These are phyloP conservation scores for Norana najaformis DNA, from an alignment of 2,888 invertebrate genomes.

Conservation along the genomic window DNA sequence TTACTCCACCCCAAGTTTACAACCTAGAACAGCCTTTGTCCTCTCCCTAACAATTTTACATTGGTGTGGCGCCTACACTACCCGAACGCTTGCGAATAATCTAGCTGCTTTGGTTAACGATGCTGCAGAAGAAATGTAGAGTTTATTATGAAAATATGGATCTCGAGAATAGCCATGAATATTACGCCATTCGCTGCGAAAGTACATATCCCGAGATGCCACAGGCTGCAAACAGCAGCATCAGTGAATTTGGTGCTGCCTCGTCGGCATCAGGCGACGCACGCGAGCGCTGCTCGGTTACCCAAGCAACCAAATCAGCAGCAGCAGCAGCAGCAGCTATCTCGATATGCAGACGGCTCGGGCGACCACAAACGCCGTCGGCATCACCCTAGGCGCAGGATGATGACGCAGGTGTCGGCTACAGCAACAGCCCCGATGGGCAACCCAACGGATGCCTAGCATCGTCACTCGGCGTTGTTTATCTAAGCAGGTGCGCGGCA, in stretches of 20 bases:
- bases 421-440: neutral
- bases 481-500: too few species aligned
- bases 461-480: neutral
- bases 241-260: neutral
- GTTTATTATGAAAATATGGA: neutral
- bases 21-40: neutral
- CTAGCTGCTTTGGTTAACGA: too few species aligned
- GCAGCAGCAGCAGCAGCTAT: neutral
- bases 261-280: neutral
- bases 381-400: slow-evolving; percentile 10
- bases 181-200: neutral
- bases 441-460: neutral
- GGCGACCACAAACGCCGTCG: neutral
- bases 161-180: neutral
- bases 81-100: neutral
- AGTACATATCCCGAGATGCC: neutral
- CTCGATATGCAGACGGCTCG: neutral
- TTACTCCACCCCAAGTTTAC: neutral
- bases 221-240: neutral
- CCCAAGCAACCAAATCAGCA: neutral
- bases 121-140: neutral
- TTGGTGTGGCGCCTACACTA: too few species aligned
- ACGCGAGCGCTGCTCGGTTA: neutral
- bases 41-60: neutral
- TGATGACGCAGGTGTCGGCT: slow-evolving; percentile 13